phyloP scores from a whole-genome alignment of 2,888 invertebrate species.

The Tuta absoluta region DNA sequence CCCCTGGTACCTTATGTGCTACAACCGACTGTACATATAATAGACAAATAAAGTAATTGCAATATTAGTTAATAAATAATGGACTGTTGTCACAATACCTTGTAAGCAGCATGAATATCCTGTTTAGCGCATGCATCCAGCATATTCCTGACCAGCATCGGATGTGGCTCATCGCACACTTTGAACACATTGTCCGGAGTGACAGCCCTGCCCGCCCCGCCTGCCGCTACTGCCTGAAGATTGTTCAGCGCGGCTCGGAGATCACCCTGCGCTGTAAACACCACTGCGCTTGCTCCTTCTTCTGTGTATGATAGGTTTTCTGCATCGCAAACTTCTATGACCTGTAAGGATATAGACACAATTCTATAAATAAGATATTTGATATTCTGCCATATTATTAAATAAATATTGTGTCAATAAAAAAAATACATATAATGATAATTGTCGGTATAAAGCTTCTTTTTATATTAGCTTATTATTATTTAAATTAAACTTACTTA shows the following conservation, averaged over 20 bases:
- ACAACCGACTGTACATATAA: too few species aligned
- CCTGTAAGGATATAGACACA: conserved; percentile 42
- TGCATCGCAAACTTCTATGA: conserved; percentile 69
- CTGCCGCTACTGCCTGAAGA: conserved; percentile 88
- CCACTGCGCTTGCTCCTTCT: conserved; percentile 96
- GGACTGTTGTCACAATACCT: conserved; percentile 61
- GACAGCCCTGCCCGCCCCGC: conserved; percentile 94
- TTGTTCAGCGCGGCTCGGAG: conserved; percentile 99
- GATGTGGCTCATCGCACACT: conserved; percentile 99
- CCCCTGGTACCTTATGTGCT: too few species aligned
- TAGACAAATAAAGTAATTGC: too few species aligned
- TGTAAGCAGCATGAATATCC: conserved; percentile 92
- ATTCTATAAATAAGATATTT: too few species aligned
- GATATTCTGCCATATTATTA: too few species aligned
- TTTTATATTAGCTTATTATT: too few species aligned
- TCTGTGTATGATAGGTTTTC: conserved; percentile 88
- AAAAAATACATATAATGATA: too few species aligned
- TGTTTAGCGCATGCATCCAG: conserved; percentile 89
- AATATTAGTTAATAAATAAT: too few species aligned
- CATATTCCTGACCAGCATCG: conserved; percentile 95
- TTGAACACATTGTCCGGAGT: conserved; percentile 97
- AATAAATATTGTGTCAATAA: too few species aligned
- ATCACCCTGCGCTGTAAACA: conserved; percentile 99
- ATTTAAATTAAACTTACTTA: too few species aligned
- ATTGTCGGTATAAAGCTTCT: too few species aligned